Evolutionary conservation across 2,888 invertebrate species (phyloP).

Genomic region (Epinotia demarniana): DNA sequence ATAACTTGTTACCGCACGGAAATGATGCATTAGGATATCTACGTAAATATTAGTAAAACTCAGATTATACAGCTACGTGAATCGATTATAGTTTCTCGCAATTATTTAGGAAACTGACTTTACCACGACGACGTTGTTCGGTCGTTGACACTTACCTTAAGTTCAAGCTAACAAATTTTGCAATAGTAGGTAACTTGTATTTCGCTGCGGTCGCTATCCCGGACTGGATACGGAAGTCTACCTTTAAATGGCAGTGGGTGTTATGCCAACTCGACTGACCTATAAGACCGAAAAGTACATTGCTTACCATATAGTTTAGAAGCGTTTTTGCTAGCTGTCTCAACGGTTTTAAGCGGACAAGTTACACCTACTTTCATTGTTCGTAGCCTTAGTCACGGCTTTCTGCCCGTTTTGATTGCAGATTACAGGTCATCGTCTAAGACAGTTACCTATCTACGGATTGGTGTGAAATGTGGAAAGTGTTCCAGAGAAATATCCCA

Average conservation of each 20-base stretch:
- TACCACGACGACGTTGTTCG: constrained; percentile 3
- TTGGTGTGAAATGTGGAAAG: too few species aligned
- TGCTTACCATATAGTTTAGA: constrained; percentile 31
- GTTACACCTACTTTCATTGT: constrained; percentile 28
- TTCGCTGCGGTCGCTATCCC: constrained; percentile 7
- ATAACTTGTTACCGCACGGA: neutral
- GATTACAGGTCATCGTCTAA: constrained; percentile 17
- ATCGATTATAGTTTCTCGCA: neutral
- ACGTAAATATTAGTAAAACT: neutral
- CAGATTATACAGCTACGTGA: neutral
- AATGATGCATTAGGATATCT: neutral
- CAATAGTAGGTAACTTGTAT: constrained; percentile 33
- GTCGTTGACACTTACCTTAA: constrained; percentile 31
- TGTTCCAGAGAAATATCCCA: neutral
- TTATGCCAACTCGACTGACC: constrained; percentile 33
- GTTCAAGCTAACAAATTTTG: constrained; percentile 23
- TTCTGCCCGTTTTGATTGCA: neutral
- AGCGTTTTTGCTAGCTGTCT: constrained; percentile 18
- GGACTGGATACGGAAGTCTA: constrained; percentile 30
- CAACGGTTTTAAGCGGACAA: constrained; percentile 11
- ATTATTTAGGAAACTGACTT: constrained; percentile 16
- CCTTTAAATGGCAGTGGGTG: constrained; percentile 36
- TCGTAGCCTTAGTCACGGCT: constrained; percentile 24
- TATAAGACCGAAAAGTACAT: constrained; percentile 30
- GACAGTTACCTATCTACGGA: neutral